A percentile compares a stretch with the other conserved stretches of the same genome.
Evolutionary conservation across 2,888 invertebrate genomes (phyloP).

Genomic region (Drosophila cyrtoloma): DNA sequence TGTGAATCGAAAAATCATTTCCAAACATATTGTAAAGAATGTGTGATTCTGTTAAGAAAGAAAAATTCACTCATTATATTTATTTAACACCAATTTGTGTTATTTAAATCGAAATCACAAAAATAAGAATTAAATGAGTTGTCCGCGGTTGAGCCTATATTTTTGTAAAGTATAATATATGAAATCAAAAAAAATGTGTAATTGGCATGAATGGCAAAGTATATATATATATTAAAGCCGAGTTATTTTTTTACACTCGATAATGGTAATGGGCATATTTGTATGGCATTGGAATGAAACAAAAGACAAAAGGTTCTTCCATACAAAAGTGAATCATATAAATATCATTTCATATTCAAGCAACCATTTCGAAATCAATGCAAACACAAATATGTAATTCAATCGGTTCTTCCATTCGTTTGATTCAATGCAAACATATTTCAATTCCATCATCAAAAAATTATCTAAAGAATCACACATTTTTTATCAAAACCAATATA

Average conservation of each 20-base stretch:
- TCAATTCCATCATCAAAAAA: conserved; percentile 16
- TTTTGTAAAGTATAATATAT: conserved; percentile 48
- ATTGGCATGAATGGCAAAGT: conserved; percentile 68
- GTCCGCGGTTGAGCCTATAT: conserved; percentile 59
- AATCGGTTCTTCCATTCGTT: conserved; percentile 67
- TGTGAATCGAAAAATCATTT: conserved; percentile 46
- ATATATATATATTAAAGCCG: conserved; percentile 45
- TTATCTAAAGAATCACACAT: conserved; percentile 57
- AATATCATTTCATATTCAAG: conserved; percentile 34
- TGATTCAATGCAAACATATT: conserved; percentile 56
- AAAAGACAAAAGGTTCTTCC: conserved; percentile 50
- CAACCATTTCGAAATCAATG: conserved; percentile 16
- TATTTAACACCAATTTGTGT: conserved; percentile 1
- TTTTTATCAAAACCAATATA: conserved; percentile 32
- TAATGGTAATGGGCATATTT: conserved; percentile 64
- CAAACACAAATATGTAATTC: conserved; percentile 1
- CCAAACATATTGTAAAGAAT: conserved; percentile 43
- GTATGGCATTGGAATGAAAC: conserved; percentile 69
- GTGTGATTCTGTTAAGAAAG: conserved; percentile 56
- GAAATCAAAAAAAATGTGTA: conserved; percentile 39
- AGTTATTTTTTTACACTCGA: conserved; percentile 71
- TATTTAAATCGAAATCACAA: conserved; percentile 3
- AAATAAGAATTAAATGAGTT: conserved; percentile 31
- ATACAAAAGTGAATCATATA: conserved; percentile 19
- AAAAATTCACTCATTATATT: conserved; percentile 14